phyloP scores from a whole-genome alignment of 2,888 invertebrate genomes.

The Frankliniella intonsa region DNA sequence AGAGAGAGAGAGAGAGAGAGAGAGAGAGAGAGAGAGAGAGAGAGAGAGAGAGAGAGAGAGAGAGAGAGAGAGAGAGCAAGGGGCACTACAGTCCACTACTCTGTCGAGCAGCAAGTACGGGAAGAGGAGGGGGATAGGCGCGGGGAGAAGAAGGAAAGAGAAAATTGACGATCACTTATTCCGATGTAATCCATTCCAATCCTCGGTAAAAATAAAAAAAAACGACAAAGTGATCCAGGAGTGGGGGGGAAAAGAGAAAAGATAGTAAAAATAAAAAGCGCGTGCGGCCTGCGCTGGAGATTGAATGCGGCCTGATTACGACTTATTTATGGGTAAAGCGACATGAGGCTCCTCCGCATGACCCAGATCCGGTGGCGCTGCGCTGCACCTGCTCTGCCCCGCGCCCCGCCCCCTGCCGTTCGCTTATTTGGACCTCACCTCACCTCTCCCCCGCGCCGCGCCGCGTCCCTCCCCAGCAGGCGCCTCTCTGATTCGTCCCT shows the following conservation, averaged over 20 bases:
- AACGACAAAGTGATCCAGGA: too few relatives aligned
- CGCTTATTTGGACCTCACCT: background rate
- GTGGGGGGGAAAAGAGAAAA: too few relatives aligned
- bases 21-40: too few relatives aligned
- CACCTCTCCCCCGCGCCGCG: background rate
- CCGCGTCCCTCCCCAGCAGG: background rate
- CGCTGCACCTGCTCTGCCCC: background rate
- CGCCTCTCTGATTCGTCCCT: background rate
- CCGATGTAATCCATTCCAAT: slow-evolving; percentile 7
- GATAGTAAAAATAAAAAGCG: background rate
- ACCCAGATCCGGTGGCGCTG: background rate
- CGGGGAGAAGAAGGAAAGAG: background rate
- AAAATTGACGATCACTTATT: slow-evolving; percentile 18
- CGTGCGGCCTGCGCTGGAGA: background rate
- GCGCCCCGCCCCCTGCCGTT: background rate
- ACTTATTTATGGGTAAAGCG: slow-evolving; percentile 12
- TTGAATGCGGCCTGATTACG: slow-evolving; percentile 12
- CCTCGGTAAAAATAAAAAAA: background rate
- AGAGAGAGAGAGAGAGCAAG: background rate
- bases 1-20: too few relatives aligned
- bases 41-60: too few relatives aligned
- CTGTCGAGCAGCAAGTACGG: too few relatives aligned
- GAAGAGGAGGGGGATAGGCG: background rate
- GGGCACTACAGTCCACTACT: background rate
- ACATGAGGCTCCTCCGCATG: background rate